Evolutionary conservation across 2,888 invertebrate species (phyloP).

Genomic region (Euzetes globulus): DNA sequence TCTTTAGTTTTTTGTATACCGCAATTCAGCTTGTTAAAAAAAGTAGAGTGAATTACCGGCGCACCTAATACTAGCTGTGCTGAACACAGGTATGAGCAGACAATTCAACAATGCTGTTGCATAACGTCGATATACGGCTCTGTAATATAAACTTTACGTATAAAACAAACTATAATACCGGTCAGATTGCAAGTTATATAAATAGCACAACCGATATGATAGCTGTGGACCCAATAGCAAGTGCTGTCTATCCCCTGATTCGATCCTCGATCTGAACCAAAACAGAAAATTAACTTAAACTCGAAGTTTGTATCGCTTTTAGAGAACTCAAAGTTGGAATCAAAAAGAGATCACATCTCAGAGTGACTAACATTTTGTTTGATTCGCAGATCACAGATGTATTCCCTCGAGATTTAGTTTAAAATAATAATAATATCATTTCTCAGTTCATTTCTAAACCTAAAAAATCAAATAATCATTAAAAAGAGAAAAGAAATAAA

Average conservation of each 20-base stretch:
- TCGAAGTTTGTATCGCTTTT: not conserved
- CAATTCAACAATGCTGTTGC: not conserved
- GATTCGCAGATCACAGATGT: not conserved
- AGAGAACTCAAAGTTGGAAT: not conserved
- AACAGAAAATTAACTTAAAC: not conserved
- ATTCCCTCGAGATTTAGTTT: too few species aligned
- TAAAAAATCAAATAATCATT: too few species aligned
- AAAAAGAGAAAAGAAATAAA: not conserved
- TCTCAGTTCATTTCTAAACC: too few species aligned
- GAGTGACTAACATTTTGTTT: not conserved
- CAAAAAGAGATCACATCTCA: not conserved
- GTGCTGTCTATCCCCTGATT: not conserved
- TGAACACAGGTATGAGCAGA: not conserved
- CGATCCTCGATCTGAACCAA: not conserved
- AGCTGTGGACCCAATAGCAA: conserved; percentile 16
- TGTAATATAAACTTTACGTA: not conserved
- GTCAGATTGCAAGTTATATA: conserved; percentile 21
- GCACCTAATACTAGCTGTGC: not conserved
- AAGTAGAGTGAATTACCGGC: conserved; percentile 22
- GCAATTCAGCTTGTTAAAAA: not conserved
- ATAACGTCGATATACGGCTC: not conserved
- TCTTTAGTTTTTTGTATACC: not conserved
- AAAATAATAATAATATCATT: too few species aligned
- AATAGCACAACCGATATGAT: conserved; percentile 19
- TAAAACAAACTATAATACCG: not conserved